phyloP scores from a whole-genome alignment of 2,113 vertebrate genomes.

The Seriola quinqueradiata region DNA sequence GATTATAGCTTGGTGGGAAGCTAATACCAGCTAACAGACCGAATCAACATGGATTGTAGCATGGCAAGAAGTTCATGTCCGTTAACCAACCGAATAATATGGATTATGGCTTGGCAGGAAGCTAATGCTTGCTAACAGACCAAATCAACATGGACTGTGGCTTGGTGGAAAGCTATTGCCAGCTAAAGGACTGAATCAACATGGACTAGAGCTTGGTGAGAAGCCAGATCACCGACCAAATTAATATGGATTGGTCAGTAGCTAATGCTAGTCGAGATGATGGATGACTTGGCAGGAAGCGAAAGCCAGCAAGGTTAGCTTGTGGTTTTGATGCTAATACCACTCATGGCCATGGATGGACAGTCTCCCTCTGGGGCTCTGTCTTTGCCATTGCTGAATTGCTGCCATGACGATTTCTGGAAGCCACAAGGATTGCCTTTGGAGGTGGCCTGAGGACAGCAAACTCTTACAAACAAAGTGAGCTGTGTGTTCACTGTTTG shows the following conservation, averaged over 20 bases:
- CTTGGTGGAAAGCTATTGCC: slow-evolving; percentile 28
- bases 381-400: slow-evolving; percentile 47
- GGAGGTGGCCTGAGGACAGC: slow-evolving; percentile 24
- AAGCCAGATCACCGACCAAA: slow-evolving; percentile 57
- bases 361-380: slow-evolving; percentile 20
- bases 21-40: slow-evolving; percentile 47
- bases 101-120: slow-evolving; percentile 49
- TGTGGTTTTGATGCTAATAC: slow-evolving; percentile 30
- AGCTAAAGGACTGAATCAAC: slow-evolving; percentile 52
- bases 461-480: slow-evolving; percentile 34
- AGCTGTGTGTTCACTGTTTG: slow-evolving; percentile 50
- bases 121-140: slow-evolving; percentile 56
- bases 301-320: slow-evolving; percentile 34
- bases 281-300: slow-evolving; percentile 32
- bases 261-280: slow-evolving; percentile 54
- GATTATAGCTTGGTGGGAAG: slow-evolving; percentile 41
- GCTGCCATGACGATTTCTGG: slow-evolving; percentile 44
- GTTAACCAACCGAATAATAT: slow-evolving; percentile 41
- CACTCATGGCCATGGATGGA: slow-evolving; percentile 36
- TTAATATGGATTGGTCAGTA: slow-evolving; percentile 55
- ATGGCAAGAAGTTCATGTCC: slow-evolving; percentile 44
- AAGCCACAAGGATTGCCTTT: slow-evolving; percentile 32
- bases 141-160: slow-evolving; percentile 55
- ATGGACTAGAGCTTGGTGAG: slow-evolving; percentile 36
- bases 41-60: slow-evolving; percentile 58